These are phyloP conservation scores for Cephalotes varians DNA, from an alignment of 2,888 invertebrate genomes.

Conservation along the genomic window DNA sequence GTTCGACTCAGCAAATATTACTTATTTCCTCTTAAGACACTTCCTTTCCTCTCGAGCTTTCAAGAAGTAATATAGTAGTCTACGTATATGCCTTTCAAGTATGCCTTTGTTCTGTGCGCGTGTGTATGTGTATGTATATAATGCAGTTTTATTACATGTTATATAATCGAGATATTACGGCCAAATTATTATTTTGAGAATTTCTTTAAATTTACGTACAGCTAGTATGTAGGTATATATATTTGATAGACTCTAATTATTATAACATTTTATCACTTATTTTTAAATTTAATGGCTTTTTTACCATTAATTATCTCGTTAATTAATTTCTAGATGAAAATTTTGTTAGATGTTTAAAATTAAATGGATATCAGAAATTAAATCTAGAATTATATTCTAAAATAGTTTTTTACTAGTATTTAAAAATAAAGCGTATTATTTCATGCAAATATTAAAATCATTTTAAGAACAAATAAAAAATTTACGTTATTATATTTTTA, in stretches of 20 bases:
- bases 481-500: neutral
- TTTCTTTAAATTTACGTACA: neutral
- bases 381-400: neutral
- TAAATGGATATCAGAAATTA: neutral
- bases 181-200: neutral
- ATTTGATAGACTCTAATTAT: neutral
- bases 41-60: conserved; percentile 22
- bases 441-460: neutral
- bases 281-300: neutral
- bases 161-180: too few species aligned
- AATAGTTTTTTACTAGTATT: conserved; percentile 5
- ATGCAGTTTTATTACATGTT: too few species aligned
- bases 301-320: neutral
- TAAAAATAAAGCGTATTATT: neutral
- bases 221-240: neutral
- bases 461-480: neutral
- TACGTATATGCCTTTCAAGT: neutral
- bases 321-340: neutral
- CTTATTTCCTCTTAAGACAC: conserved; percentile 47
- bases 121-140: too few species aligned
- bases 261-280: neutral
- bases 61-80: conserved; percentile 37
- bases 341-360: neutral
- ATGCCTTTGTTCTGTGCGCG: neutral
- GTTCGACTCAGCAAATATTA: conserved; percentile 48